Base-by-base conservation (phyloP, 2,113 vertebrate genomes). In the Meleagris gallopavo region DNA sequence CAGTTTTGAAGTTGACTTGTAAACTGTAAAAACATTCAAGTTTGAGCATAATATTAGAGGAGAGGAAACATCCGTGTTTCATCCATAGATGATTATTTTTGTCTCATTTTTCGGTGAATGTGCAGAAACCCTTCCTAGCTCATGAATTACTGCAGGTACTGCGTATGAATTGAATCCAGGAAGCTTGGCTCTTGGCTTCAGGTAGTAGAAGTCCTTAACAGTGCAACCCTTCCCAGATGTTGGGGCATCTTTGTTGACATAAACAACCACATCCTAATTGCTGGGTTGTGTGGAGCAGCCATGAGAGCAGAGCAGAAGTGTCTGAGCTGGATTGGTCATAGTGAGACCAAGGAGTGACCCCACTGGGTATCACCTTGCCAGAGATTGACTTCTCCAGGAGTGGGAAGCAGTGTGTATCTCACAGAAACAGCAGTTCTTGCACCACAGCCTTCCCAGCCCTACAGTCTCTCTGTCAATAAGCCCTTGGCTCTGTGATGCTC, bases 91-190 rank as follows among this genome's bases (percentile, higher is more conserved):
- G 48, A 38, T 38, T 50, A 58, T 36, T 70, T 64, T 32, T 57
- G 62, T 78, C 58, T 85, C 36, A 17, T 85, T 95, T 93, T 80
- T 32, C 48, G 43, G 64, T 78, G 20, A 69, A 74, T n/a, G 15
- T 52, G 32, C 61, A 94, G 73, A 60, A 94, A 11, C 46, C 9
- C 25, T 92, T 93, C 4, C 1, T 57, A 41, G n/a, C 43, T 73
- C 43, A 72, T 84, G 55, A 62, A 50, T 30, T 71, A 22, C 41
- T 4, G 6, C 55, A 4, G 2, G 54, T 27, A 8, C 38, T 13
- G 6, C n/a, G n/a, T 1, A 1, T 57, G 27, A 36, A 65, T 54
- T 54, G 54, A 74, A 71, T 36, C 55, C 2, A 9, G 41, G 40
- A 48, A 72, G 16, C 36, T 34, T 62, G 34, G 20, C 73, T 72